Conservation (phyloP, 2,113 vertebrate genomes). For the Clarias batrachus region DNA sequence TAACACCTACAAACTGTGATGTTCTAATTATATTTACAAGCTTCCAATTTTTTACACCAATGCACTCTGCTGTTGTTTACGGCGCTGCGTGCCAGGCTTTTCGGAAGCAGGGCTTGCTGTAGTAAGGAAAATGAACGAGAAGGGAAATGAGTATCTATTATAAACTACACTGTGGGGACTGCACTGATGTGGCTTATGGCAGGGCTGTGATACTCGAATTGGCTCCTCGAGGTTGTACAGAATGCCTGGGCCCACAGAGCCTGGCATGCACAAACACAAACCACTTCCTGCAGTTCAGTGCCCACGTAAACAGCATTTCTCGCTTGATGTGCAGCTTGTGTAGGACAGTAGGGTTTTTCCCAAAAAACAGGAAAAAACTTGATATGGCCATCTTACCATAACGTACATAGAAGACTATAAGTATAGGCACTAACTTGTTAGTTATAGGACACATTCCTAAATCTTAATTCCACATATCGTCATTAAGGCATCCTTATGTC, state of each 20-base stretch:
- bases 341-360: constrained; percentile 48
- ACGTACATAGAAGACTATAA: not conserved
- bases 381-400: not conserved
- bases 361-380: constrained; percentile 1
- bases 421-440: not conserved
- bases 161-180: constrained; percentile 58
- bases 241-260: constrained; percentile 60
- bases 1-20: not conserved
- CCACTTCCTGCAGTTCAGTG: constrained; percentile 52
- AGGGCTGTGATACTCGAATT: constrained; percentile 35
- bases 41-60: not conserved
- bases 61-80: not conserved
- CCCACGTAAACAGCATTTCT: constrained; percentile 53
- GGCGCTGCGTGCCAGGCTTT: constrained; percentile 1
- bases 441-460: not conserved
- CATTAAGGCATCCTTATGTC: not conserved
- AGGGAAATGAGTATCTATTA: constrained; percentile 50
- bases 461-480: not conserved
- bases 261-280: constrained; percentile 63
- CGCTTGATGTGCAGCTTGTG: constrained; percentile 32
- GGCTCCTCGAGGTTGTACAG: constrained; percentile 13
- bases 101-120: constrained; percentile 16
- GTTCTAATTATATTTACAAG: not conserved
- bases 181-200: constrained; percentile 63
- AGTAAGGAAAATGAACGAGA: not conserved